A percentile compares a stretch with the other conserved stretches of the same genome.
Evolutionary conservation across 2,888 invertebrate species (phyloP).

Genomic region (Lutraria lutraria): DNA sequence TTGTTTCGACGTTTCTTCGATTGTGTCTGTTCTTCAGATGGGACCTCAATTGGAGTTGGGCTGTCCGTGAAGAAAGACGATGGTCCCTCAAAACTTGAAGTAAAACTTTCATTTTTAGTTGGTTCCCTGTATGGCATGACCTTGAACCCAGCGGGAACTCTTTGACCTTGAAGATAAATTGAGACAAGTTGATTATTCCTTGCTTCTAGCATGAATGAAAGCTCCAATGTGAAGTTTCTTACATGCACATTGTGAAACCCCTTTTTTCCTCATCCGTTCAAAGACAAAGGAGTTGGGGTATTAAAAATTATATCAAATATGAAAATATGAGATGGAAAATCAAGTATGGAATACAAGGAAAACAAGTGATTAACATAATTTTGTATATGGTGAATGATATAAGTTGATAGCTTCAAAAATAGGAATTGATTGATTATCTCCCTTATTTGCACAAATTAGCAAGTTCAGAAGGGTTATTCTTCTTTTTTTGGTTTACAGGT

Average conservation of each 20-base stretch:
- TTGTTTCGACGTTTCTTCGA: slow-evolving; percentile 10
- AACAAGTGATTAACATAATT: no score
- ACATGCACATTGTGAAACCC: not conserved
- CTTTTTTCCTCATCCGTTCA: not conserved
- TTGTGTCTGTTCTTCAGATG: slow-evolving; percentile 12
- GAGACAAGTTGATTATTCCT: not conserved
- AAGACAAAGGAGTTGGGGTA: no score
- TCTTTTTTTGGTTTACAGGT: no score
- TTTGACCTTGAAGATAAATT: slow-evolving; percentile 52
- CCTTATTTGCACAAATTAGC: no score
- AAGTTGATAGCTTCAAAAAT: no score
- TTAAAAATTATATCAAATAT: no score
- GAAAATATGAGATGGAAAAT: no score
- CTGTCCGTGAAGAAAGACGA: slow-evolving; percentile 56
- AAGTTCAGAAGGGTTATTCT: no score
- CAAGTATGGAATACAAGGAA: no score
- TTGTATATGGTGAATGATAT: no score
- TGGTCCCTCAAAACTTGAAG: slow-evolving; percentile 59
- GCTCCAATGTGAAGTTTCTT: not conserved
- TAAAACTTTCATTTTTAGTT: slow-evolving; percentile 56
- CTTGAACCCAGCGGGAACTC: slow-evolving; percentile 60
- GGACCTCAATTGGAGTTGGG: slow-evolving; percentile 42
- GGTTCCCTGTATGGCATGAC: slow-evolving; percentile 62
- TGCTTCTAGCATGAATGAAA: not conserved
- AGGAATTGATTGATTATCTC: no score